Percentiles rank a stretch among this genome's conserved stretches.
Conservation (phyloP, 2,888 invertebrate species). For the Cephus rjabovi region DNA sequence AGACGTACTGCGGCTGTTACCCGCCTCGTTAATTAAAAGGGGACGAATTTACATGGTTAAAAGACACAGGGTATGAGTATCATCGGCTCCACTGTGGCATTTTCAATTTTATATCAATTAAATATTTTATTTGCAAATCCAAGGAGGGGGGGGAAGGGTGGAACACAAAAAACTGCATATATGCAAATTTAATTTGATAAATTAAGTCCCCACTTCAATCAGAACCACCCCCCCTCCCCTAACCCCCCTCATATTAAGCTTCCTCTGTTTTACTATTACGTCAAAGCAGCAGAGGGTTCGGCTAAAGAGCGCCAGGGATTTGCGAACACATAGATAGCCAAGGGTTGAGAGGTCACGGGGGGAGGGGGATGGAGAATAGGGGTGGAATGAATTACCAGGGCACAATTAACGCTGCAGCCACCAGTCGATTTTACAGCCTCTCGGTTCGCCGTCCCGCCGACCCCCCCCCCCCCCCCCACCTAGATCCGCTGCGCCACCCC, state of each 20-base stretch:
- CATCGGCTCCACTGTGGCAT: background rate
- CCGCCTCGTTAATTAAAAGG: background rate
- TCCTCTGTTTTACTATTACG: background rate
- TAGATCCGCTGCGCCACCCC: constrained; percentile 61
- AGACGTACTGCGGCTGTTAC: background rate
- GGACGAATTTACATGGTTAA: background rate
- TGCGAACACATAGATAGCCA: background rate
- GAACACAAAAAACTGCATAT: background rate
- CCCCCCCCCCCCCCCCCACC: constrained; percentile 69
- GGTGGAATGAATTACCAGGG: constrained; percentile 48
- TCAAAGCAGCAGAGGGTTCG: background rate
- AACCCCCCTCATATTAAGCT: background rate
- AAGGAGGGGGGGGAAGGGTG: background rate
- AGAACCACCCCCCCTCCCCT: background rate
- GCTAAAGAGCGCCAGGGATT: background rate
- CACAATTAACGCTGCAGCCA: constrained; percentile 54
- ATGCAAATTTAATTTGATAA: constrained; percentile 16
- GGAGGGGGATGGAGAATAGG: background rate
- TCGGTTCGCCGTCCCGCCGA: constrained; percentile 52
- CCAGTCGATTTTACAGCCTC: constrained; percentile 50
- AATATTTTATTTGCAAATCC: background rate
- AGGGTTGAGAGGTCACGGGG: background rate
- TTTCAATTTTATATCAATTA: background rate
- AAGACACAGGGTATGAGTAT: background rate
- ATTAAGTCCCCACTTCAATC: constrained; percentile 10